Evolutionary conservation across 2,888 invertebrate species (phyloP), one percentile per base, ranked within the genome.

Genomic region (Aphodius sticticus): DNA sequence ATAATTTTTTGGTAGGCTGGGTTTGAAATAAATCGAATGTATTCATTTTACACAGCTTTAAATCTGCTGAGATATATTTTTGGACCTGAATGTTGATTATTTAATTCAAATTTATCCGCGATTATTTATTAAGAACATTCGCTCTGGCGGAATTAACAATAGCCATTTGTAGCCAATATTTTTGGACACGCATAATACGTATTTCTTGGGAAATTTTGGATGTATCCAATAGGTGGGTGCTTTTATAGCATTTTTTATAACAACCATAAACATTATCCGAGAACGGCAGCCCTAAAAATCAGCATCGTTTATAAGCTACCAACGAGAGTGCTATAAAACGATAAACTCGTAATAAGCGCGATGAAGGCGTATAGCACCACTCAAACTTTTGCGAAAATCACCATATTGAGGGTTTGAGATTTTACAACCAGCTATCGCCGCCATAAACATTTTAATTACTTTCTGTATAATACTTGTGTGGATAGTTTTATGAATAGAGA

Each of bases 211-310:
- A 53, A 53, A 53, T 9, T 53, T 53, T 7, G 7, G 53, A 9
- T 53, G 53, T 53, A 53, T 53, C 9, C 53, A 53, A 53, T 53
- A 53, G 12, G 53, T 53, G 53, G 2, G 12, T 5, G 6, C 6
- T 26, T 53, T 53, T 53, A 53, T 53, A 12, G 53, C 53, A 53
- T 53, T 53, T 53, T n/a, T 53, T 53, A 53, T 5, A 5, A 5
- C 53, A 53, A 53, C 53, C 53, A 53, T 53, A 53, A 53, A 53
- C 53, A 53, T 53, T 53, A 53, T 53, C 53, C 53, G 53, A 9
- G 53, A 53, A 53, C 53, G 53, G 53, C 53, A 53, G 53, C 53
- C 53, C 53, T 53, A 53, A 53, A 53, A 53, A 53, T 53, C 53
- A 53, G 53, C 53, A 53, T 12, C 53, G 53, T 53, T 53, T 53